phyloP scores from a whole-genome alignment of 53 echinoderm and acorn worm species.

The Actinopyga echinites region DNA sequence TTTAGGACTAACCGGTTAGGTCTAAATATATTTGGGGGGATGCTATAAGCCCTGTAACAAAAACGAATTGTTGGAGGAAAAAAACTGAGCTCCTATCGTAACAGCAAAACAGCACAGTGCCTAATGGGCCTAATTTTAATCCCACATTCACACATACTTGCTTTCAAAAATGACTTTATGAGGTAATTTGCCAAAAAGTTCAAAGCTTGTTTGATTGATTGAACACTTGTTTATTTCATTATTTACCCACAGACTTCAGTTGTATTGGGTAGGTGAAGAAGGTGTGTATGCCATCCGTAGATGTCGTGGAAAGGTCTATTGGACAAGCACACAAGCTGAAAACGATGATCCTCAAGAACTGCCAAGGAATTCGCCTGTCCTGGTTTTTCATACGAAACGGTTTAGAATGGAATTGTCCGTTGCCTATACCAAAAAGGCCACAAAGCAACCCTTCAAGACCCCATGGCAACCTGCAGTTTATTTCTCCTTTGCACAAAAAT shows the following conservation, averaged over 20 bases:
- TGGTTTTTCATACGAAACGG: not conserved
- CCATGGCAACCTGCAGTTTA: not conserved
- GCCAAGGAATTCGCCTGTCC: not conserved
- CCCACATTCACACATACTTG: too few relatives aligned
- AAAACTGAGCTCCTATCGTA: too few relatives aligned
- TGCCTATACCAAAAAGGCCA: not conserved
- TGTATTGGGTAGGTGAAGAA: not conserved
- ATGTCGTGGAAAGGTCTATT: not conserved
- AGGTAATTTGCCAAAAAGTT: too few relatives aligned
- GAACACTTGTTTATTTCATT: too few relatives aligned
- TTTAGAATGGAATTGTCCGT: not conserved
- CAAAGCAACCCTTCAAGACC: not conserved
- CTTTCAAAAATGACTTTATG: too few relatives aligned
- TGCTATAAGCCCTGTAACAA: too few relatives aligned
- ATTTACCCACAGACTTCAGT: not conserved
- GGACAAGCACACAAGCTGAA: slow-evolving; percentile 2
- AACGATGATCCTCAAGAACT: not conserved
- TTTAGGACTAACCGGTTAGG: too few relatives aligned
- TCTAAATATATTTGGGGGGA: too few relatives aligned
- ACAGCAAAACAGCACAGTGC: too few relatives aligned
- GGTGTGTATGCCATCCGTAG: not conserved
- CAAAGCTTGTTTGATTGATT: too few relatives aligned
- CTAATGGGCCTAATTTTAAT: too few relatives aligned
- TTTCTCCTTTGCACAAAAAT: slow-evolving; percentile 31
- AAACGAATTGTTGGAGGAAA: too few relatives aligned